Percentiles rank a stretch among this genome's conserved stretches.
Conservation (phyloP, 2,888 invertebrate species). For the Volucella bombylans region DNA sequence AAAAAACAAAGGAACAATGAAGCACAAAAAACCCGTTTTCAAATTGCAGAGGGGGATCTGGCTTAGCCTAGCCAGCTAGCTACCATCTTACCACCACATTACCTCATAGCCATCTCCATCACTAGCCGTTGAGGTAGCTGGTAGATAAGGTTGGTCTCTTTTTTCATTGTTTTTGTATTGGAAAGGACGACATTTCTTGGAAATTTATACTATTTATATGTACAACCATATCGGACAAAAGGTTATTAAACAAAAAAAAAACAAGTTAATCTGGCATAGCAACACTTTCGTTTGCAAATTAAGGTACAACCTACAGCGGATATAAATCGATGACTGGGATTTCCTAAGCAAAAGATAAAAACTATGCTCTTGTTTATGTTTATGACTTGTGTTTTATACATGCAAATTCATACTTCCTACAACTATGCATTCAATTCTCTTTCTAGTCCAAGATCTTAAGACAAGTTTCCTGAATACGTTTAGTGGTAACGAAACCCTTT, state of each 20-base stretch:
- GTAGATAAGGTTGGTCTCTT: constrained; percentile 2
- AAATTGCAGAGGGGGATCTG: background rate
- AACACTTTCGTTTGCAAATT: constrained; percentile 25
- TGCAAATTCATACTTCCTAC: too few relatives aligned
- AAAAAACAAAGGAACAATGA: constrained; percentile 8
- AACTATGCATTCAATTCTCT: too few relatives aligned
- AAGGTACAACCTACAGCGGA: too few relatives aligned
- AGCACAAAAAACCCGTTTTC: constrained; percentile 18
- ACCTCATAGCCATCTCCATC: too few relatives aligned
- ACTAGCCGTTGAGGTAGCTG: background rate
- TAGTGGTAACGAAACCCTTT: too few relatives aligned
- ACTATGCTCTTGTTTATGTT: too few relatives aligned
- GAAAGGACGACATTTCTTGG: background rate
- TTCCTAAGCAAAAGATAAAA: too few relatives aligned
- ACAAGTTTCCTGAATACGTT: too few relatives aligned
- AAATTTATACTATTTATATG: constrained; percentile 12
- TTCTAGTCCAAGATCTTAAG: too few relatives aligned
- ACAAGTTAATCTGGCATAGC: background rate
- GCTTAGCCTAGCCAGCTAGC: too few relatives aligned
- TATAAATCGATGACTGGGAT: too few relatives aligned
- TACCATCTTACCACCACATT: too few relatives aligned
- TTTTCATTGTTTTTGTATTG: background rate
- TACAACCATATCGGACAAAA: background rate
- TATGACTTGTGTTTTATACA: background rate
- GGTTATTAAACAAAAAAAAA: background rate